These are phyloP conservation scores for Xyrichtys novacula DNA, from an alignment of 2,797 vertebrate species.

Conservation along the genomic window DNA sequence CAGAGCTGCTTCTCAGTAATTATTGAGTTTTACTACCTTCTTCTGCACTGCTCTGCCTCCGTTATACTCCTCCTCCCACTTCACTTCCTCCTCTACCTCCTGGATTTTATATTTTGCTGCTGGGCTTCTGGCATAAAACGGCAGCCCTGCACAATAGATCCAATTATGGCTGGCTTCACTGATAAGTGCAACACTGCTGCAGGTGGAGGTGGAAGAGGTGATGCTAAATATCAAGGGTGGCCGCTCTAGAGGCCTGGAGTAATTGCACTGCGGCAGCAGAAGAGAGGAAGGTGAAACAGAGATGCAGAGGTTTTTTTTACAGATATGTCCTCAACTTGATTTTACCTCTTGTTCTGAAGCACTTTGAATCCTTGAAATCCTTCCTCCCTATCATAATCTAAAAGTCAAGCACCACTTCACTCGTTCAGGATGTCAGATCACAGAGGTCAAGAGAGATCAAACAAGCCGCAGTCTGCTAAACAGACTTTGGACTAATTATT, in stretches of 20 bases:
- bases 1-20: conserved; percentile 46
- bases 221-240: conserved; percentile 69
- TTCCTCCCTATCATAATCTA: conserved; percentile 29
- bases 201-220: conserved; percentile 57
- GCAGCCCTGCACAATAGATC: conserved; percentile 45
- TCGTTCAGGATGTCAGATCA: conserved; percentile 13
- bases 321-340: conserved; percentile 11
- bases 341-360: conserved; percentile 1
- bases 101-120: conserved; percentile 43
- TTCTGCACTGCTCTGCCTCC: conserved; percentile 6
- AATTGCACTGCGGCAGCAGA: conserved; percentile 68
- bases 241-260: conserved; percentile 51
- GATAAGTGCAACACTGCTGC: conserved; percentile 54
- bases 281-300: conserved; percentile 17
- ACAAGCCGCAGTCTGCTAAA: conserved; percentile 13
- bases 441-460: conserved; percentile 33
- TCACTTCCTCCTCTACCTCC: conserved; percentile 13
- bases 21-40: conserved; percentile 22
- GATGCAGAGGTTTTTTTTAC: conserved; percentile 35
- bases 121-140: conserved; percentile 43
- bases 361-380: conserved; percentile 35
- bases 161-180: conserved; percentile 60
- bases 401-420: conserved; percentile 49
- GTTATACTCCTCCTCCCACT: conserved; percentile 16
- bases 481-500: conserved; percentile 16